Percentiles rank a stretch among this genome's conserved stretches.
phyloP scores from a whole-genome alignment of 1,140 invertebrate genomes.

The Leptinotarsa texana region DNA sequence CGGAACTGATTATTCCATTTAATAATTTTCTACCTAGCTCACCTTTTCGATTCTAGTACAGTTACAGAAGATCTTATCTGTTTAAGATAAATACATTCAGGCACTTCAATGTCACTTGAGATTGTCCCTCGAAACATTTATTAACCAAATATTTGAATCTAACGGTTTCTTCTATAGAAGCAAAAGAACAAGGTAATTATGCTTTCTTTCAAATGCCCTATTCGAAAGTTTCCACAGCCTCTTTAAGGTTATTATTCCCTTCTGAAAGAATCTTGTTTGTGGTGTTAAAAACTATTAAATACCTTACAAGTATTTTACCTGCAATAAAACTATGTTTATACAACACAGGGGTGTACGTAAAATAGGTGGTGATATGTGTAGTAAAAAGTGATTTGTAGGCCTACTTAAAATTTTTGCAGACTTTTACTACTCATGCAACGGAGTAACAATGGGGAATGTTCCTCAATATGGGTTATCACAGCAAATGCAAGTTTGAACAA shows the following conservation, averaged over 20 bases:
- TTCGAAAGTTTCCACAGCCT: background rate
- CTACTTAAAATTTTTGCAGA: too few species aligned
- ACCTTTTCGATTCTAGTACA: background rate
- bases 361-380: too few species aligned
- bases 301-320: background rate
- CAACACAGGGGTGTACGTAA: background rate
- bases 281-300: slow-evolving; percentile 3
- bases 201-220: background rate
- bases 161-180: background rate
- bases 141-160: slow-evolving; percentile 4
- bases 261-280: background rate
- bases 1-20: too few species aligned
- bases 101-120: slow-evolving; percentile 2
- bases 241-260: slow-evolving; percentile 8
- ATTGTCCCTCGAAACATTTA: background rate
- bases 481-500: too few species aligned
- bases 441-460: too few species aligned
- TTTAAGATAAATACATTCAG: background rate
- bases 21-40: too few species aligned
- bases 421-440: too few species aligned
- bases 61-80: background rate
- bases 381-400: too few species aligned
- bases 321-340: background rate
- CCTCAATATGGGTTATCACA: too few species aligned
- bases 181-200: background rate